These are phyloP conservation scores for Brachylomia viminalis DNA, from an alignment of 2,888 invertebrate species.

Conservation along the genomic window DNA sequence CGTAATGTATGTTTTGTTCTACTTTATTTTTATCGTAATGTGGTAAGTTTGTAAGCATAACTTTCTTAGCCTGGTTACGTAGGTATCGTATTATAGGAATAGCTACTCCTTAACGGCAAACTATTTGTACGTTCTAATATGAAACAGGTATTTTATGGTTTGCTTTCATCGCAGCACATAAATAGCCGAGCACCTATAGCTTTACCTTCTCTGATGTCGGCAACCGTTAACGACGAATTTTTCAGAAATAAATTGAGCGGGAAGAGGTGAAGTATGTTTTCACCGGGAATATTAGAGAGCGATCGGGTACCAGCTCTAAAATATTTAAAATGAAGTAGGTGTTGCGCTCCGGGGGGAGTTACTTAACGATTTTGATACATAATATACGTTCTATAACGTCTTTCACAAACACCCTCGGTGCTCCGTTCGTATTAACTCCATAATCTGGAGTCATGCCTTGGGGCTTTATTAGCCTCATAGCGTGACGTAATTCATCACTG, in stretches of 20 bases:
- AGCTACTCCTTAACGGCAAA: background rate
- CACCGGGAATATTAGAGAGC: conserved; percentile 57
- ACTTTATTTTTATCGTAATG: conserved; percentile 23
- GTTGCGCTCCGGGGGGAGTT: conserved; percentile 38
- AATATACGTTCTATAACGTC: conserved; percentile 50
- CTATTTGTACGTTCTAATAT: conserved; percentile 31
- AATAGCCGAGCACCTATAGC: conserved; percentile 28
- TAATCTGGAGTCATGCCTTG: conserved; percentile 61
- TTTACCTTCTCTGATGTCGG: conserved; percentile 40
- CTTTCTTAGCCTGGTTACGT: background rate
- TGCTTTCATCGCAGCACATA: conserved; percentile 25
- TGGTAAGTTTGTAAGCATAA: conserved; percentile 7
- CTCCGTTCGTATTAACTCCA: conserved; percentile 62
- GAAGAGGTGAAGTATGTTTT: conserved; percentile 61
- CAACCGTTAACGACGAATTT: conserved; percentile 54
- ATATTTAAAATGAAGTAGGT: conserved; percentile 53
- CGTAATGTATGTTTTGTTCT: conserved; percentile 15
- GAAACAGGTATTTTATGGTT: conserved; percentile 17
- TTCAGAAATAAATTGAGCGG: conserved; percentile 59
- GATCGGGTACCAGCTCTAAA: conserved; percentile 57
- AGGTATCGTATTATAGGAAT: background rate
- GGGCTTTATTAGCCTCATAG: conserved; percentile 57
- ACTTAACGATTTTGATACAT: conserved; percentile 61
- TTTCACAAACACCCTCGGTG: conserved; percentile 58
- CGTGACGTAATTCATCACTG: conserved; percentile 63